Evolutionary conservation across 2,113 vertebrate genomes (phyloP).

Genomic region (Climacteris rufus): DNA sequence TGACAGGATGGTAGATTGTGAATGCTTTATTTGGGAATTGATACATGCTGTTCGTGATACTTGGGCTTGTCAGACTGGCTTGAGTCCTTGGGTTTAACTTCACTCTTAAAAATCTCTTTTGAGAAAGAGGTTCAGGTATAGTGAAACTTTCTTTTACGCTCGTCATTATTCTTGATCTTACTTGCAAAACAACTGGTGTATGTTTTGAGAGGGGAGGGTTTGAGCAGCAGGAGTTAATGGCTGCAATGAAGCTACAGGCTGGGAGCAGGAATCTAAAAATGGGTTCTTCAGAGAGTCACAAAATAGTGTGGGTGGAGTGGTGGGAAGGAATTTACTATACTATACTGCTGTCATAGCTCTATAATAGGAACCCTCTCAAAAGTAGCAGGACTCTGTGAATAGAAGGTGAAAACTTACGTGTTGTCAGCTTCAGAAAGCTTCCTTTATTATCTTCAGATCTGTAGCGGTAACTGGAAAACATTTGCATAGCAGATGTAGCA

Average conservation of each 20-base stretch:
- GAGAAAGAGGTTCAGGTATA: background rate
- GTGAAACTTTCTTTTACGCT: background rate
- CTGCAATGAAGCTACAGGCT: background rate
- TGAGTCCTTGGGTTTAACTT: background rate
- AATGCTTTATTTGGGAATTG: background rate
- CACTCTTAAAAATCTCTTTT: background rate
- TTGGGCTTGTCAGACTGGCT: background rate
- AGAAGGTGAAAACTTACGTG: background rate
- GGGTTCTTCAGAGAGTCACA: background rate
- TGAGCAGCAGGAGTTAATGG: rapidly evolving
- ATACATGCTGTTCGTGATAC: background rate
- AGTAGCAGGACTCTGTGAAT: background rate
- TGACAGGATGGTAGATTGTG: background rate
- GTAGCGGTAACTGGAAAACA: background rate
- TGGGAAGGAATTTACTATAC: background rate
- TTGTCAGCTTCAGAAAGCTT: background rate
- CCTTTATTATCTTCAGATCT: background rate
- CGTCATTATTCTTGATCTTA: background rate
- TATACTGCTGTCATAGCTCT: background rate
- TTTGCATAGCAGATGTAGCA: background rate
- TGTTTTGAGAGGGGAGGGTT: background rate
- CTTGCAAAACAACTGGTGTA: background rate
- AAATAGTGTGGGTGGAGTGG: background rate
- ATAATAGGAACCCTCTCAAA: background rate
- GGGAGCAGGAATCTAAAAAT: background rate